phyloP scores from a whole-genome alignment of 1,140 invertebrate species.

The Drosophila ambigua region DNA sequence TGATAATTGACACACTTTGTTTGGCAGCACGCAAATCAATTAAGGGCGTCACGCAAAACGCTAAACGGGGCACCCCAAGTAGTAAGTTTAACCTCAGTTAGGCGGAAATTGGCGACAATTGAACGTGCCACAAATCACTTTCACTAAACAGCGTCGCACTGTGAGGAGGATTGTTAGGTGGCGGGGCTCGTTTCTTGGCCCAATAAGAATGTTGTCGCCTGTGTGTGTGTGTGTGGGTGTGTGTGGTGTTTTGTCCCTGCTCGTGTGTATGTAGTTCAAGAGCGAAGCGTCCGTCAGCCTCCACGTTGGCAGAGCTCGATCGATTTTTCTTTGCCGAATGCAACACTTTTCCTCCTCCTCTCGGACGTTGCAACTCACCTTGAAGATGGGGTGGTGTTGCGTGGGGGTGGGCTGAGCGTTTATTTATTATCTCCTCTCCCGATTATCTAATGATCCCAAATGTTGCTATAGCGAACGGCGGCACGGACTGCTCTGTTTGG shows the following conservation, averaged over 20 bases:
- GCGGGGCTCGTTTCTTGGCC: slow-evolving; percentile 21
- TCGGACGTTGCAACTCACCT: slow-evolving; percentile 20
- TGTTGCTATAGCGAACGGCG: neutral
- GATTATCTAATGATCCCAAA: slow-evolving; percentile 55
- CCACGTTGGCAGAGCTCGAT: slow-evolving; percentile 30
- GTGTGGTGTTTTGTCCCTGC: neutral
- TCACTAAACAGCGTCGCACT: slow-evolving; percentile 22
- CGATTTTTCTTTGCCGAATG: slow-evolving; percentile 58
- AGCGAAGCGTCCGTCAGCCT: slow-evolving; percentile 24
- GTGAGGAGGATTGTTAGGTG: neutral
- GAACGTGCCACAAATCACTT: slow-evolving; percentile 49
- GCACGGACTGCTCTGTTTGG: slow-evolving; percentile 7
- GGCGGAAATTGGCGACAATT: slow-evolving; percentile 38
- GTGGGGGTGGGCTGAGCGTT: neutral
- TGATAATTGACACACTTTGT: slow-evolving; percentile 1
- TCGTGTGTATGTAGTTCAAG: slow-evolving; percentile 50
- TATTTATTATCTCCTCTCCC: neutral
- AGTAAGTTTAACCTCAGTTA: slow-evolving; percentile 37
- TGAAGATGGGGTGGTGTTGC: slow-evolving; percentile 3
- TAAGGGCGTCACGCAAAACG: slow-evolving; percentile 59
- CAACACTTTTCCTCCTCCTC: slow-evolving; percentile 13
- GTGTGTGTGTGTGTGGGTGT: slow-evolving; percentile 1
- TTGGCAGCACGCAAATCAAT: slow-evolving; percentile 65
- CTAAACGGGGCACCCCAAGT: neutral
- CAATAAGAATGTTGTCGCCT: slow-evolving; percentile 15